phyloP scores from a whole-genome alignment of 2,888 invertebrate genomes.

The Cloeon dipterum region DNA sequence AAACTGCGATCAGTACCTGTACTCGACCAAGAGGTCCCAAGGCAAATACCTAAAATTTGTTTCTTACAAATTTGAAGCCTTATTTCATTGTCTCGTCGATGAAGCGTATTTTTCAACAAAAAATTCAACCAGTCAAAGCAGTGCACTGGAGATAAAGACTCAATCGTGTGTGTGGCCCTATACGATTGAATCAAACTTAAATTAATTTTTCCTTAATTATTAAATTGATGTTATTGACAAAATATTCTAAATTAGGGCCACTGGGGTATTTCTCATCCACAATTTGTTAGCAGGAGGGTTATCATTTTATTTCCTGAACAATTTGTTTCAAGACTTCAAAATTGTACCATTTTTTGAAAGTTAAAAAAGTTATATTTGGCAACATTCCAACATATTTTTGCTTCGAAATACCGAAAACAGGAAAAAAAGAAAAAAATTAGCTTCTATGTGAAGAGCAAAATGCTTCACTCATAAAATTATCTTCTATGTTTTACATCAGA shows the following conservation, averaged over 20 bases:
- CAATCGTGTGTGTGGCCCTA: constrained; percentile 1
- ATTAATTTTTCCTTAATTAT: not conserved
- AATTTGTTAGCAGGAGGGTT: not conserved
- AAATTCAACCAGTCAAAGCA: not conserved
- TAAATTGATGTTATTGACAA: no score
- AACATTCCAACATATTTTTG: constrained; percentile 1
- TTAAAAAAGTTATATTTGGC: not conserved
- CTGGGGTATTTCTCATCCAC: not conserved
- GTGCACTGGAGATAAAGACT: not conserved
- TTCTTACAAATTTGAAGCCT: not conserved
- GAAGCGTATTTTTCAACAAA: no score
- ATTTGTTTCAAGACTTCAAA: not conserved
- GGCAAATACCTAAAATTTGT: not conserved
- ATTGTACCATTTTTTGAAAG: not conserved
- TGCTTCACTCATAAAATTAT: no score
- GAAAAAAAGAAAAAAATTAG: no score
- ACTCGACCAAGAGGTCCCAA: not conserved
- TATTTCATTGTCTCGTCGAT: no score
- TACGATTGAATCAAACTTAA: not conserved
- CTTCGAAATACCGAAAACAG: not conserved
- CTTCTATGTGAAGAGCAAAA: no score
- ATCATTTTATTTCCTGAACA: no score
- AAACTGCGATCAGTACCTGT: constrained; percentile 1
- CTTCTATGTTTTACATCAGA: no score
- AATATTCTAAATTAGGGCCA: constrained; percentile 1